A percentile compares a stretch with the other conserved stretches of the same genome.
phyloP scores from a whole-genome alignment of 2,113 vertebrate genomes.

The Carettochelys insculpta region DNA sequence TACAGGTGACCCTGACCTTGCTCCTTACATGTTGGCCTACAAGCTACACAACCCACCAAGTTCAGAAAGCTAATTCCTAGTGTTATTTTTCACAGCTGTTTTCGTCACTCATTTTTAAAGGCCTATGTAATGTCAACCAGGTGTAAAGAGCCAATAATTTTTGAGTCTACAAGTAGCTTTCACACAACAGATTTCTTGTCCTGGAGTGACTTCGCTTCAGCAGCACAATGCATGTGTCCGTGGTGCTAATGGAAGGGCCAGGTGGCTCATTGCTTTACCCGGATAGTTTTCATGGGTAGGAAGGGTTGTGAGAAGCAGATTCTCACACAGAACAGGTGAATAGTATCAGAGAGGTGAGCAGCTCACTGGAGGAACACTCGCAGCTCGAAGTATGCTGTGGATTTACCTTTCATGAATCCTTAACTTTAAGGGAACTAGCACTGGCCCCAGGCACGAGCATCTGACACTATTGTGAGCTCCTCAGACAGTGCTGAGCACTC shows the following conservation, averaged over 20 bases:
- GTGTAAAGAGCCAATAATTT: constrained; percentile 40
- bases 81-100: not conserved
- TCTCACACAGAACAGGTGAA: not conserved
- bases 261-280: not conserved
- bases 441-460: not conserved
- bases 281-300: not conserved
- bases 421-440: not conserved
- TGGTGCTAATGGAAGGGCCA: not conserved
- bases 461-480: not conserved
- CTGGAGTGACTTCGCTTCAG: not conserved
- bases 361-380: not conserved
- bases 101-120: constrained; percentile 24
- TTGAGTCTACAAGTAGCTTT: constrained; percentile 21
- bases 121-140: constrained; percentile 24
- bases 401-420: not conserved
- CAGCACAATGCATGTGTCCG: not conserved
- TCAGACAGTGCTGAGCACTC: not conserved
- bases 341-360: too few species aligned
- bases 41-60: not conserved
- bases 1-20: too few species aligned
- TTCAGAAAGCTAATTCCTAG: not conserved
- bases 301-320: not conserved
- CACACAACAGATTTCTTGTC: constrained; percentile 18
- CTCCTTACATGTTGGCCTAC: not conserved
- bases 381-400: not conserved